Conservation (phyloP, 2,888 invertebrate species). For the Diaphora mendica region DNA sequence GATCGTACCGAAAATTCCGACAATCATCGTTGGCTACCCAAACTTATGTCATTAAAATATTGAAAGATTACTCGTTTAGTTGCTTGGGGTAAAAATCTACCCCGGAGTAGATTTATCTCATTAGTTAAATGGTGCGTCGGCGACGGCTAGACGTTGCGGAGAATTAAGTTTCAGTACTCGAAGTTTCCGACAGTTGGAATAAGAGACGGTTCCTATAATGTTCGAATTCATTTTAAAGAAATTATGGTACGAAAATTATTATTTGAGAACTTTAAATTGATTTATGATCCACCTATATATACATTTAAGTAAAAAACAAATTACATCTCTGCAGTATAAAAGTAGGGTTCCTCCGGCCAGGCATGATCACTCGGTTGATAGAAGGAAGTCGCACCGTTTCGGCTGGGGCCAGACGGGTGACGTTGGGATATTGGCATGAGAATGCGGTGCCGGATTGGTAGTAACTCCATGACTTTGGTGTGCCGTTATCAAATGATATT, state of each 20-base stretch:
- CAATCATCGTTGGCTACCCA: constrained; percentile 66
- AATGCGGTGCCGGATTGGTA: background rate
- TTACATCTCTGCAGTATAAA: background rate
- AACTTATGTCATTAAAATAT: constrained; percentile 84
- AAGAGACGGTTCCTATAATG: constrained; percentile 15
- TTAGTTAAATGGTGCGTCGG: constrained; percentile 82
- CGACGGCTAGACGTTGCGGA: constrained; percentile 62
- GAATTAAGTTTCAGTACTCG: constrained; percentile 56
- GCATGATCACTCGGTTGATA: background rate
- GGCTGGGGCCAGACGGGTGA: background rate
- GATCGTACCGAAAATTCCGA: constrained; percentile 55
- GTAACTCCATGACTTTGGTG: background rate
- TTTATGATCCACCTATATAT: background rate
- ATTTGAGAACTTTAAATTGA: background rate
- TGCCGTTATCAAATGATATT: background rate
- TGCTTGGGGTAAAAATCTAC: constrained; percentile 76
- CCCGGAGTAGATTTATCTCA: constrained; percentile 78
- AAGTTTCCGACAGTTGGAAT: constrained; percentile 46
- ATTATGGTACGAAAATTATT: constrained; percentile 4
- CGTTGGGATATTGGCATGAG: background rate
- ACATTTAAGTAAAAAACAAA: background rate
- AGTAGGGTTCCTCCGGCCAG: background rate
- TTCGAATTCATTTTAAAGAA: constrained; percentile 14
- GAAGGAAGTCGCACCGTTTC: background rate
- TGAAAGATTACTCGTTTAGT: constrained; percentile 81